A percentile compares a stretch with the other conserved stretches of the same genome.
Evolutionary conservation across 2,797 vertebrate species (phyloP).

Genomic region (Cyprinella venusta): DNA sequence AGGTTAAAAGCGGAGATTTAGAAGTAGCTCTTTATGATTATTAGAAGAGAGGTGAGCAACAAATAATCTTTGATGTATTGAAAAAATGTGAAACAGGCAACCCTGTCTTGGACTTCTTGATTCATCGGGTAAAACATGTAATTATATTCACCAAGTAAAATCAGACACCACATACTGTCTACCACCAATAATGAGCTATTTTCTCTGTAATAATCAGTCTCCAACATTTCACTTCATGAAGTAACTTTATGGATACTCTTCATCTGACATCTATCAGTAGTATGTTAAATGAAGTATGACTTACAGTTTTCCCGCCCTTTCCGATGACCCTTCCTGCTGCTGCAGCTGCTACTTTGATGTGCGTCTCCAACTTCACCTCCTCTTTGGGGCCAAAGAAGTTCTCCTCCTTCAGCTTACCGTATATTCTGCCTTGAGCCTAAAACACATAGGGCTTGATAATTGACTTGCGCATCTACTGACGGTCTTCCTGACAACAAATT

Average conservation of each 20-base stretch:
- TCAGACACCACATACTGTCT: not conserved
- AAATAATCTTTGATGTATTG: not conserved
- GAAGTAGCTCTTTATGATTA: not conserved
- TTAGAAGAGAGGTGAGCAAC: not conserved
- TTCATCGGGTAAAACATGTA: too few species aligned
- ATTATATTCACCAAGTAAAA: not conserved
- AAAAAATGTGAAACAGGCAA: not conserved
- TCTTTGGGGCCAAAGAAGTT: conserved; percentile 97
- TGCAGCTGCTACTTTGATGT: conserved; percentile 93
- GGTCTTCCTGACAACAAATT: not conserved
- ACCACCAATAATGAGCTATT: not conserved
- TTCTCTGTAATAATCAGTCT: not conserved
- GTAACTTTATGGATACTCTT: not conserved
- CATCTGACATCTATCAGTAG: not conserved
- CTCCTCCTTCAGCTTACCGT: conserved; percentile 95
- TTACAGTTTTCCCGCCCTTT: conserved; percentile 95
- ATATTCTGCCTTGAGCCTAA: conserved; percentile 93
- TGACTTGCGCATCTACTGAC: not conserved
- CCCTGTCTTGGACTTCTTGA: too few species aligned
- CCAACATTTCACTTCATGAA: not conserved
- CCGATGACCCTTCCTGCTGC: conserved; percentile 94
- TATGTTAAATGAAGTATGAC: conserved; percentile 47
- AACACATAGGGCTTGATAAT: not conserved
- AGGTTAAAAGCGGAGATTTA: not conserved
- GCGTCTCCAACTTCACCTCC: conserved; percentile 95